Conservation (phyloP, 2,888 invertebrate genomes). For the Elaeidobius kamerunicus region DNA sequence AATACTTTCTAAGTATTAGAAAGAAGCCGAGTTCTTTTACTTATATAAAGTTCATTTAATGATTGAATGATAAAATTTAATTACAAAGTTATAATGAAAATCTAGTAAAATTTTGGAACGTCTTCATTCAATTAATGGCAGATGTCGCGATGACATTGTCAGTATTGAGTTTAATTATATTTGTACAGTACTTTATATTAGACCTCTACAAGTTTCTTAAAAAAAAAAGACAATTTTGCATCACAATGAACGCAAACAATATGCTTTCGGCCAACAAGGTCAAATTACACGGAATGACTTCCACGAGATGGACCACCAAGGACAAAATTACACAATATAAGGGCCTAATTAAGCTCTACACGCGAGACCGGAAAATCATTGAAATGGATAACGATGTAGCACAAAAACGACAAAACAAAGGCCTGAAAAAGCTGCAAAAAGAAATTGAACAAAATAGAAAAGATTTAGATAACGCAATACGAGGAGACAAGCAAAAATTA, state of each 20-base stretch:
- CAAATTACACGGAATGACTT: conserved; percentile 61
- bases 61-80: too few relatives aligned
- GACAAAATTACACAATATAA: conserved; percentile 66
- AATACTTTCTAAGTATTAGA: too few relatives aligned
- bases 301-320: conserved; percentile 62
- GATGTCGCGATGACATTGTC: too few relatives aligned
- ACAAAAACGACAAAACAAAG: conserved; percentile 55
- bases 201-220: too few relatives aligned
- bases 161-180: background rate
- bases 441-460: conserved; percentile 56
- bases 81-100: too few relatives aligned
- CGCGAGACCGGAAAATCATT: conserved; percentile 60
- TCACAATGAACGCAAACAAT: conserved; percentile 37
- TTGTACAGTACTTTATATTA: too few relatives aligned
- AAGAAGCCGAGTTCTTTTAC: too few relatives aligned
- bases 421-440: conserved; percentile 56
- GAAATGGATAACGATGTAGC: conserved; percentile 54
- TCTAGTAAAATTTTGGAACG: too few relatives aligned
- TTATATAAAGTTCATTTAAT: too few relatives aligned
- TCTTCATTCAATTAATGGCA: too few relatives aligned
- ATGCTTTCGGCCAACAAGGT: conserved; percentile 60
- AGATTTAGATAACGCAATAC: conserved; percentile 57
- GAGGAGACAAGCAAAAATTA: conserved; percentile 60
- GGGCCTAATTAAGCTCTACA: conserved; percentile 62
- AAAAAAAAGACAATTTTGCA: background rate